These are phyloP conservation scores for Aramus guarauna DNA, from an alignment of 2,113 vertebrate genomes.

Conservation along the genomic window DNA sequence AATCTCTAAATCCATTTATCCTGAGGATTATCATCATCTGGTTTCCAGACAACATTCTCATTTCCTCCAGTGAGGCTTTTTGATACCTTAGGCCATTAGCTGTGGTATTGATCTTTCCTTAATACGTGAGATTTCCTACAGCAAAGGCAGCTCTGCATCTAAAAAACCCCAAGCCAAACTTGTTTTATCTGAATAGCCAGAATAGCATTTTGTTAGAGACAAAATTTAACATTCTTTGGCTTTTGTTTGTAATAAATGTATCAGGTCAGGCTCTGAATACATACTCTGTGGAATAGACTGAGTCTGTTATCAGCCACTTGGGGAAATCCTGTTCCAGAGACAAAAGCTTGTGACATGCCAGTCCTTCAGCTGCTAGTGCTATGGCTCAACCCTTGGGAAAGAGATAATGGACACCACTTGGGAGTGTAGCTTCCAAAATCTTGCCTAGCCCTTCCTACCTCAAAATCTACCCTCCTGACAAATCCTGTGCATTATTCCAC, in stretches of 20 bases:
- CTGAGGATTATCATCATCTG: conserved; percentile 64
- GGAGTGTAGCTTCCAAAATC: not conserved
- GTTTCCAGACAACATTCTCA: conserved; percentile 71
- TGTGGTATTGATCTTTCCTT: conserved; percentile 68
- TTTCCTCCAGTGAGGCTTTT: conserved; percentile 63
- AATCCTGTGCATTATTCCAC: not conserved
- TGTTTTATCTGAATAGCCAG: conserved; percentile 53
- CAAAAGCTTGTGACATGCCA: conserved; percentile 1
- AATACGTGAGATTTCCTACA: conserved; percentile 57
- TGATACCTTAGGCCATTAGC: conserved; percentile 70
- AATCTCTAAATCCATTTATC: conserved; percentile 72
- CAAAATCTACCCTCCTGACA: not conserved
- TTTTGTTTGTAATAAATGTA: conserved; percentile 49
- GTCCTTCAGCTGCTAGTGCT: not conserved
- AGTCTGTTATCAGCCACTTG: conserved; percentile 15
- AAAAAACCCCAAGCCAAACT: not conserved
- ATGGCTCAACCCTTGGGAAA: not conserved
- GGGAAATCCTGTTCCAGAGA: conserved; percentile 18
- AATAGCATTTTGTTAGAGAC: conserved; percentile 20
- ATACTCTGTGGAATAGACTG: not conserved
- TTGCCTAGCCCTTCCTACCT: not conserved
- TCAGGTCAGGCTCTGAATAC: not conserved
- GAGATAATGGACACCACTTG: not conserved
- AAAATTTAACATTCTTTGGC: conserved; percentile 36
- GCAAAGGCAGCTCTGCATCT: conserved; percentile 39